Evolutionary conservation across 2,113 vertebrate genomes (phyloP), one percentile per base, ranked within the genome.

Genomic region (Pelodiscus sinensis): DNA sequence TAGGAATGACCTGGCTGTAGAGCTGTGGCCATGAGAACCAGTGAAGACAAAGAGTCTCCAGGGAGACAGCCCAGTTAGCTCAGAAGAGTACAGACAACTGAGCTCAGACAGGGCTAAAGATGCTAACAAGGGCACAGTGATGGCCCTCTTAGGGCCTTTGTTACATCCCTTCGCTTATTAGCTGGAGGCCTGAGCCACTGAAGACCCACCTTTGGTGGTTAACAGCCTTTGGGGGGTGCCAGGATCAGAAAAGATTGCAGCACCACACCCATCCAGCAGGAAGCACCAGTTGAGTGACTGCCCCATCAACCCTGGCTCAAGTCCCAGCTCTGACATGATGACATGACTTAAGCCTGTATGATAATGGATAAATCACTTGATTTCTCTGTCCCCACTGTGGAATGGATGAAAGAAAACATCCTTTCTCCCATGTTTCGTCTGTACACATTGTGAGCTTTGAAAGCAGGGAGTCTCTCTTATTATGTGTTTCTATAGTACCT

Each of bases 301-400:
- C 31, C 62, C 3, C 29, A 13, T 13, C 12, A 29, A 13, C 29
- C 5, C 62, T 16, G 13, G 6, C 27, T 65, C 35, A 52, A 79
- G 35, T 56, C 4, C 31, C 84, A 58, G 68, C 27, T 93, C 79
- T 84, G 51, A 27, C 68, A 16, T 44, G 68, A 50, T 84, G 55
- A 27, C 68, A 16, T 44, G 68, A 50, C 15, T 92, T 65, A 6
- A 44, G 85, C 71, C 81, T 86, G 10, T 9, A 2, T 1, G 22
- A 51, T 31, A 3, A 4, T 8, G 31, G 55, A 18, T 0, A 0
- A 92, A 25, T 4, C 58, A 10, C 27, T 65, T 65, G 29, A n/a
- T 31, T 27, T 65, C 29, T 65, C 29, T 65, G 29, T 65, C 29
- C 29, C 29, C 8, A 15, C 29, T 12, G 54, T 16, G 25, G 22